Conservation (phyloP, 2,888 invertebrate genomes). For the Troilus luridus region DNA sequence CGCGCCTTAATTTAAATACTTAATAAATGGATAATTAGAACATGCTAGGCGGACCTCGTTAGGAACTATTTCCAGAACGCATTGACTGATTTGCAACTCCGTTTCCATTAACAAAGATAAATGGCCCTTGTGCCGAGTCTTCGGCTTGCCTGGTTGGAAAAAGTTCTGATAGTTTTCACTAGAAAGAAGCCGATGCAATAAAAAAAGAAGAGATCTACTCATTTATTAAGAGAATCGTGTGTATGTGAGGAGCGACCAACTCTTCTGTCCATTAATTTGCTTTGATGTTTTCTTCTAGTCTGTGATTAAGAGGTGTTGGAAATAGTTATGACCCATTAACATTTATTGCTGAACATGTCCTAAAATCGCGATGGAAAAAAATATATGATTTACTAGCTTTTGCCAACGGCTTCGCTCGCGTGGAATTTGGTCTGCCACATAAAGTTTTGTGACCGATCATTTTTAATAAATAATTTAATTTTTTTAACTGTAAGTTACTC, state of each 20-base stretch:
- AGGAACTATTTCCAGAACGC: slow-evolving; percentile 39
- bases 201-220: background rate
- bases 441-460: no score
- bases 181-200: background rate
- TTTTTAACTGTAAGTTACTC: no score
- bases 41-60: slow-evolving; percentile 30
- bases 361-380: background rate
- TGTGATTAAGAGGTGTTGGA: background rate
- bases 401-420: no score
- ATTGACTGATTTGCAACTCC: slow-evolving; percentile 16
- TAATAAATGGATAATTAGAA: slow-evolving; percentile 46
- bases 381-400: background rate
- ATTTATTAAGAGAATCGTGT: background rate
- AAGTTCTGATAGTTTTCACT: background rate
- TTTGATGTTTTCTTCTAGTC: background rate
- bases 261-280: background rate
- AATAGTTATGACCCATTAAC: background rate
- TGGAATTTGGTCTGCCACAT: no score
- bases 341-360: background rate
- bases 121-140: background rate
- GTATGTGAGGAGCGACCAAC: background rate
- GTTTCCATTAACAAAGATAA: slow-evolving; percentile 19
- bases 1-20: slow-evolving; percentile 41
- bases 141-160: slow-evolving; percentile 19
- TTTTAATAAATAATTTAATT: no score